A percentile compares a stretch with the other conserved stretches of the same genome.
Conservation (phyloP, 2,888 invertebrate species). For the Ochlodes sylvanus region DNA sequence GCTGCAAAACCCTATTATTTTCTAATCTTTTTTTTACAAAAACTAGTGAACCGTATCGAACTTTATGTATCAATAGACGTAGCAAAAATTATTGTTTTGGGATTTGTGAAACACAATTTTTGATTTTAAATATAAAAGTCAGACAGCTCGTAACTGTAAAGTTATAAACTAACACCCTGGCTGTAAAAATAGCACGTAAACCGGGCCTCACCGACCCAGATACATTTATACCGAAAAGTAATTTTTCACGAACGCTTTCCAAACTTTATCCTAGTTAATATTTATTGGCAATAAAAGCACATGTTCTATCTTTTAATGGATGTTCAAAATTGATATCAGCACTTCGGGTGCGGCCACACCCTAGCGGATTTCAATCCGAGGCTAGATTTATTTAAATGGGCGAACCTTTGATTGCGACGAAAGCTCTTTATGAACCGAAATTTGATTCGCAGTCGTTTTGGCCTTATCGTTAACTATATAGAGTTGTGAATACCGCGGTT, state of each 20-base stretch:
- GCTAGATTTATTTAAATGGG: conserved; percentile 80
- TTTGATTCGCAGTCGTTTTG: conserved; percentile 42
- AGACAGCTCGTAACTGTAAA: not conserved
- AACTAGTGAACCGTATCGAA: not conserved
- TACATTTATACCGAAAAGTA: conserved; percentile 12
- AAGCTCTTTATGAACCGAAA: conserved; percentile 66
- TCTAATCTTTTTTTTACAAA: not conserved
- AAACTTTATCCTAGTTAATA: conserved; percentile 24
- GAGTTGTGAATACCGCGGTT: conserved; percentile 51
- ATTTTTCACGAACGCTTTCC: conserved; percentile 27
- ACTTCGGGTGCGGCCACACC: conserved; percentile 27
- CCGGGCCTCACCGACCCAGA: conserved; percentile 4
- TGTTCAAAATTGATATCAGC: conserved; percentile 26
- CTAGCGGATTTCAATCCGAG: conserved; percentile 55
- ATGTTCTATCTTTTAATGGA: conserved; percentile 33
- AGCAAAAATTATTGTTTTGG: conserved; percentile 44
- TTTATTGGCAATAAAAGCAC: conserved; percentile 35
- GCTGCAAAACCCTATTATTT: too few species aligned
- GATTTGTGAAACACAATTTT: conserved; percentile 17
- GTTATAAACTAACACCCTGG: not conserved
- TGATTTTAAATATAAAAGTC: not conserved
- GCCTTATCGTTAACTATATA: conserved; percentile 46
- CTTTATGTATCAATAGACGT: not conserved
- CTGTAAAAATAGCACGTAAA: conserved; percentile 17
- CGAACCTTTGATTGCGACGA: conserved; percentile 76